Evolutionary conservation across 2,888 invertebrate genomes (phyloP), one percentile per base, ranked within the genome.

Genomic region (Mellilla xanthometata): DNA sequence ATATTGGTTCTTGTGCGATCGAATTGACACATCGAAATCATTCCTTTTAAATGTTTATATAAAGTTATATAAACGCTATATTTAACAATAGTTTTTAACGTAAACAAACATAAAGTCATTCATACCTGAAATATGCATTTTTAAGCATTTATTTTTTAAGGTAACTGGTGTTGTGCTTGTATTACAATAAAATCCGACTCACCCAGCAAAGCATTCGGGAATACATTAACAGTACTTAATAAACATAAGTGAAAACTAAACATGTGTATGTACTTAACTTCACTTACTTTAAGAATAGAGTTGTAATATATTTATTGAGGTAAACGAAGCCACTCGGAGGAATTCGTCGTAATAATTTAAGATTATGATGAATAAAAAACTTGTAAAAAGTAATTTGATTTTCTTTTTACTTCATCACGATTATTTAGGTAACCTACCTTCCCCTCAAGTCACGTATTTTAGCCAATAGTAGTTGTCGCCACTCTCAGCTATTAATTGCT

Each of bases 301-400:
- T 69, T 83, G 84, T 87, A 82, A 80, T 79, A 85, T 86, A 84
- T 85, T 82, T 81, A 81, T 77, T 76, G 68, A 74, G 65, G 56
- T 64, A 65, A n/a, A 66, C 57, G 60, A 62, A 65, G 55, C 65
- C 66, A 64, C 61, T 68, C 59, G 62, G 55, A 59, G 54, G 49
- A 59, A 50, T 56, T 70, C 78, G 75, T 79, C 81, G 80, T 75
- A 65, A 78, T 42, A 72, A 72, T 56, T 60, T 73, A 71, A 76
- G 61, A 49, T 82, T 84, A 68, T 81, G 83, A 71, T 81, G 81
- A 85, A 56, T 86, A 78, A 84, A 19, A 72, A 68, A 76, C 76
- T 68, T 81, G 78, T 81, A 77, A 78, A 84, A 81, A 81, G 63
- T 58, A 62, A 54, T 36, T 24, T 38, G n/a, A 4, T 44, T 60